Conservation (phyloP, 2,888 invertebrate genomes). For the Octodonta nipae region DNA sequence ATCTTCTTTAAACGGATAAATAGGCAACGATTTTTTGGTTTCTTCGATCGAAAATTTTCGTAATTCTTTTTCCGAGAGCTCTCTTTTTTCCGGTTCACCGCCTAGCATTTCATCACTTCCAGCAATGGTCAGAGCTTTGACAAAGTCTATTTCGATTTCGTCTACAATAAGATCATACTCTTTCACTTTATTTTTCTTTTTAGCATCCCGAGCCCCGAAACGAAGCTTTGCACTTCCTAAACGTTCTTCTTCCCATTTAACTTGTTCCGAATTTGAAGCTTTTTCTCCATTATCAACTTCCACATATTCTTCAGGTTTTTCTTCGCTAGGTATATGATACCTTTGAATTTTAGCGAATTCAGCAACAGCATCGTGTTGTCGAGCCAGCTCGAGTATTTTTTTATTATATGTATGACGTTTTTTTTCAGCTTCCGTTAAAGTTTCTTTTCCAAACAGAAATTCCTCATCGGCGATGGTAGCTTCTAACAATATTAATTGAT, state of each 20-base stretch:
- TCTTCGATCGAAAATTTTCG: constrained; percentile 76
- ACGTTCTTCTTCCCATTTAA: constrained; percentile 96
- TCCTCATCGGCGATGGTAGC: constrained; percentile 93
- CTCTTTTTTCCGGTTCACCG: constrained; percentile 40
- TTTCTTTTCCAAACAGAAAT: constrained; percentile 77
- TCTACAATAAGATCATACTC: constrained; percentile 89
- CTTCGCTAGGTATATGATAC: constrained; percentile 87
- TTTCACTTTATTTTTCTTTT: constrained; percentile 46
- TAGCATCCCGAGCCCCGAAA: constrained; percentile 84
- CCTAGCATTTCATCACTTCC: too few species aligned
- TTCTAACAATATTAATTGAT: constrained; percentile 89
- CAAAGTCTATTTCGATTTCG: constrained; percentile 38
- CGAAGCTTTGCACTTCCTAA: constrained; percentile 82
- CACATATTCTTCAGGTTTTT: constrained; percentile 56
- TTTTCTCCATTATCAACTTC: constrained; percentile 80
- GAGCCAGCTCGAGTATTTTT: constrained; percentile 75
- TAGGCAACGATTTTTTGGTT: constrained; percentile 82
- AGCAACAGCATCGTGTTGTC: constrained; percentile 88
- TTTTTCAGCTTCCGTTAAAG: constrained; percentile 80
- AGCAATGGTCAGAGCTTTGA: constrained; percentile 7
- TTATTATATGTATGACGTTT: constrained; percentile 81
- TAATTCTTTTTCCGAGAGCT: constrained; percentile 53
- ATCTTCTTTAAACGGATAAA: constrained; percentile 81
- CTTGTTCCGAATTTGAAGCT: constrained; percentile 69
- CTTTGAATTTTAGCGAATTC: constrained; percentile 85